phyloP scores from a whole-genome alignment of 2,797 vertebrate genomes.

The Chrosomus eos region DNA sequence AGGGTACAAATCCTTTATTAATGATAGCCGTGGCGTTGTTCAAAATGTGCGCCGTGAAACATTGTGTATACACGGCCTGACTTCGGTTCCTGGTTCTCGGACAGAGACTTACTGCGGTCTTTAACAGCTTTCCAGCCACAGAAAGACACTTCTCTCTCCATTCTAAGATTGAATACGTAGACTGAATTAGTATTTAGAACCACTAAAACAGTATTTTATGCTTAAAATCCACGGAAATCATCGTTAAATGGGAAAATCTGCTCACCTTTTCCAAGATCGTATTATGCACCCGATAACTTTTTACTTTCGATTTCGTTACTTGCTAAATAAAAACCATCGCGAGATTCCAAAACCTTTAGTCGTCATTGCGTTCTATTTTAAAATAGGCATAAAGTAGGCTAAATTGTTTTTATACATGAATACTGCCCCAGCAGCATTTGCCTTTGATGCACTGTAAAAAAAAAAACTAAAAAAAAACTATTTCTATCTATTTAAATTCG shows the following conservation, averaged over 20 bases:
- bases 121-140: slow-evolving; percentile 58
- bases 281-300: background rate
- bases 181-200: background rate
- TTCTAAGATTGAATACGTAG: background rate
- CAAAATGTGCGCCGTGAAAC: slow-evolving; percentile 62
- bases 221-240: background rate
- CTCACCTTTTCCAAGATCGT: background rate
- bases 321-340: background rate
- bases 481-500: background rate
- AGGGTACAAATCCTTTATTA: slow-evolving; percentile 54
- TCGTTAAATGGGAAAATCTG: background rate
- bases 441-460: background rate
- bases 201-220: background rate
- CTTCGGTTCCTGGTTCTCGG: slow-evolving; percentile 40
- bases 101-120: slow-evolving; percentile 40
- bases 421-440: background rate
- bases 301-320: slow-evolving; percentile 26
- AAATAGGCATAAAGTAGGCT: background rate
- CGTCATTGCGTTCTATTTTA: background rate
- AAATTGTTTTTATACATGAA: background rate
- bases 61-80: slow-evolving; percentile 57
- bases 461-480: no score
- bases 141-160: slow-evolving; percentile 49
- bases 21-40: slow-evolving; percentile 53
- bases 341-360: slow-evolving; percentile 5